A percentile compares a stretch with the other conserved stretches of the same genome.
Conservation (phyloP, 2,113 vertebrate species). For the Heterotilapia buettikoferi region DNA sequence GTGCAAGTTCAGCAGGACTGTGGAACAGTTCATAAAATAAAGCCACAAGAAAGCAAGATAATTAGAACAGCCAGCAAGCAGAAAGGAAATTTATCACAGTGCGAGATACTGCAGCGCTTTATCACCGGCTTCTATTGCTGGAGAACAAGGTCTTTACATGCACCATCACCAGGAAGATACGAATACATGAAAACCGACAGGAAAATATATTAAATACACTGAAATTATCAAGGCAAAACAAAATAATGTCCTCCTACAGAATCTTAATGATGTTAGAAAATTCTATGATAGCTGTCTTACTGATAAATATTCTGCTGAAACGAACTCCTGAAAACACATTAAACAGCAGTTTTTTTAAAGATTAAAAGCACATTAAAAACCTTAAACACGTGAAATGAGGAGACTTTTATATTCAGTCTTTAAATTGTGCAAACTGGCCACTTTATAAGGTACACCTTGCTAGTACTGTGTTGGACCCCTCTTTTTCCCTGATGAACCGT, state of each 20-base stretch:
- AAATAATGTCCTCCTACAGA: neutral
- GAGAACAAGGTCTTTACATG: neutral
- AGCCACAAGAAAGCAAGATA: neutral
- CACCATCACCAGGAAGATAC: neutral
- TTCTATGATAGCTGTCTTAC: rapidly evolving
- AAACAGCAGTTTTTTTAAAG: neutral
- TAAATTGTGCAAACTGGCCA: neutral
- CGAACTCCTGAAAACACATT: neutral
- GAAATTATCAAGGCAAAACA: neutral
- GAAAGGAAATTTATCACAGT: neutral
- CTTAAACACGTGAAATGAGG: neutral
- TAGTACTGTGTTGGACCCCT: neutral
- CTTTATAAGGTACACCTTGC: neutral
- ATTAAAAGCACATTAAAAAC: neutral
- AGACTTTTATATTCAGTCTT: neutral
- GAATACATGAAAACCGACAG: neutral
- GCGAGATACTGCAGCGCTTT: neutral
- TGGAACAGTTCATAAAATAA: neutral
- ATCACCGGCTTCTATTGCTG: neutral
- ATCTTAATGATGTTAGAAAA: neutral
- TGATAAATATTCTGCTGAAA: neutral
- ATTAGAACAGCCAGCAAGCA: neutral
- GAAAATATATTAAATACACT: neutral
- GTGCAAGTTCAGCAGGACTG: neutral
- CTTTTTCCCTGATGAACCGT: neutral